Evolutionary conservation across 2,888 invertebrate genomes (phyloP).

Genomic region (Mallateleia sp.): DNA sequence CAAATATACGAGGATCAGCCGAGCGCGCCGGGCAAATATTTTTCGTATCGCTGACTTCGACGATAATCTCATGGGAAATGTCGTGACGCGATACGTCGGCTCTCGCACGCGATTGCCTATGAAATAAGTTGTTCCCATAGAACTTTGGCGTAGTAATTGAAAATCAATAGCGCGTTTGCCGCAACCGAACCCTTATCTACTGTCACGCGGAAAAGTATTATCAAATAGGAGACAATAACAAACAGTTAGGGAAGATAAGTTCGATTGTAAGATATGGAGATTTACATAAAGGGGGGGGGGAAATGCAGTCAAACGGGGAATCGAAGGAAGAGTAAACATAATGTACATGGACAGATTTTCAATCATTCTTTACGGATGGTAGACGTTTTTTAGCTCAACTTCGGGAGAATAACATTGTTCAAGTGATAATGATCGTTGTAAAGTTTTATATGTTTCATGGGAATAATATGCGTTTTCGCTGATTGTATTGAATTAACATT

Average conservation of each 20-base stretch:
- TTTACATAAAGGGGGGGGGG: not conserved
- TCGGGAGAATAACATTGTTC: not conserved
- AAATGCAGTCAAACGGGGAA: not conserved
- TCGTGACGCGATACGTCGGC: conserved; percentile 54
- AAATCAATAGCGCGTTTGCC: conserved; percentile 58
- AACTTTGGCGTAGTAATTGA: conserved; percentile 54
- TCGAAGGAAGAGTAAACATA: too few species aligned
- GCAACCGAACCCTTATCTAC: conserved; percentile 16
- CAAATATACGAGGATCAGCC: conserved; percentile 39
- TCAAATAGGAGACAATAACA: not conserved
- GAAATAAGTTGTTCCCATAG: conserved; percentile 64
- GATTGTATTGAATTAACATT: not conserved
- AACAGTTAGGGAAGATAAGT: not conserved
- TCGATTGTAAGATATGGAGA: not conserved
- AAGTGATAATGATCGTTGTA: not conserved
- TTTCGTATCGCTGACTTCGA: conserved; percentile 57
- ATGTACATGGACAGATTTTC: too few species aligned
- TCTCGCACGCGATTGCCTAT: conserved; percentile 60
- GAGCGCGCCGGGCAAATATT: conserved; percentile 52
- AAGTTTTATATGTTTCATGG: not conserved
- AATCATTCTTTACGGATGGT: not conserved
- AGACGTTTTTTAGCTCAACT: not conserved
- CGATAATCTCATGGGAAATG: conserved; percentile 64
- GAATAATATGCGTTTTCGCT: not conserved
- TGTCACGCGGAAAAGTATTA: conserved; percentile 13